Conservation (phyloP, 2,113 vertebrate species). For the Myiagra hebetior region DNA sequence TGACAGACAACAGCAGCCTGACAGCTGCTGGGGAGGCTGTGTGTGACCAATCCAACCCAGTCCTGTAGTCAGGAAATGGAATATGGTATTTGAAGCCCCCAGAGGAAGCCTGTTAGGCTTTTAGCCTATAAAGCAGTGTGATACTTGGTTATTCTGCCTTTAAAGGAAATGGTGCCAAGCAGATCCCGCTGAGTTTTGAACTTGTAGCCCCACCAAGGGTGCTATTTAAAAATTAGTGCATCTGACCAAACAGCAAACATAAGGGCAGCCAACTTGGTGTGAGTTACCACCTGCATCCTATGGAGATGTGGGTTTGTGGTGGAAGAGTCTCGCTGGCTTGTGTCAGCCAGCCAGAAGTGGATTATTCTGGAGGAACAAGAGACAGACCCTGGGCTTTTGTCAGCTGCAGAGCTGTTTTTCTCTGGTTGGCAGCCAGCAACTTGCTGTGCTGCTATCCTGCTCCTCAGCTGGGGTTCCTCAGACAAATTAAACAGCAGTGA, state of each 20-base stretch:
- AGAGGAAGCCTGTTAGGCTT: background rate
- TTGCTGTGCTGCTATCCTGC: background rate
- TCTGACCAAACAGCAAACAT: background rate
- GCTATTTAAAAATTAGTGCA: background rate
- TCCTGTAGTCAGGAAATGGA: fast-evolving
- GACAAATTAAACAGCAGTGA: background rate
- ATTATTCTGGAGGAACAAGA: background rate
- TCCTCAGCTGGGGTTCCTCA: background rate
- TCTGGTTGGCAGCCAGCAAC: slow-evolving; percentile 11
- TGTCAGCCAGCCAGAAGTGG: background rate
- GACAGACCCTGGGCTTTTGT: background rate
- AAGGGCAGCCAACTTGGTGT: background rate
- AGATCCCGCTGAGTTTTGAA: background rate
- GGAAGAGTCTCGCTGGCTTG: background rate
- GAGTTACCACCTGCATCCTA: background rate
- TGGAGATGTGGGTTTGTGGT: background rate
- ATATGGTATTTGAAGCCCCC: background rate
- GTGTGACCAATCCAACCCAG: too few species aligned
- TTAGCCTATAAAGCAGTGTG: background rate
- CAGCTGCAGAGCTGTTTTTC: background rate
- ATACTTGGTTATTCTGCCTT: background rate
- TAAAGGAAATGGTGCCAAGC: background rate
- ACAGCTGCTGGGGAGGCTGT: background rate
- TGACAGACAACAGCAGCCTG: background rate
- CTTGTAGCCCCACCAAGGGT: background rate